Percentiles rank a stretch among this genome's conserved stretches.
Conservation (phyloP, 2,888 invertebrate genomes). For the Hirtodrosophila duncani region DNA sequence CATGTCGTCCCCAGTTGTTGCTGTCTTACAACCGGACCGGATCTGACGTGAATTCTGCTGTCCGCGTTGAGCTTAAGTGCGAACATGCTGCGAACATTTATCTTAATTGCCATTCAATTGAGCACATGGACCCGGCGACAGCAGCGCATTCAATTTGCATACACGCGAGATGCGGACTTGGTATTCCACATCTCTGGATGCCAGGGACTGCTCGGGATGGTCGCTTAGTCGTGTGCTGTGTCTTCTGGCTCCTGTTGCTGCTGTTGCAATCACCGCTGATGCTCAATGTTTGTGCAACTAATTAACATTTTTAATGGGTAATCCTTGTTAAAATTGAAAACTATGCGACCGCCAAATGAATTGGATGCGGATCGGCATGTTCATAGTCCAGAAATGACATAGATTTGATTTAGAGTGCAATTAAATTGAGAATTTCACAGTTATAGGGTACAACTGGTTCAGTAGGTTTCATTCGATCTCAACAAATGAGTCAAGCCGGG, state of each 20-base stretch:
- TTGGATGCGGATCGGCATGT: no score
- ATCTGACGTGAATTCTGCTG: no score
- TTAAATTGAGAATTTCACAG: slow-evolving; percentile 17
- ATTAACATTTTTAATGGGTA: slow-evolving; percentile 69
- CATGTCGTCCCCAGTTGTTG: slow-evolving; percentile 12
- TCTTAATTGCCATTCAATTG: slow-evolving; percentile 69
- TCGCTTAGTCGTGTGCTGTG: neutral
- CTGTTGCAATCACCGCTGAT: slow-evolving; percentile 25
- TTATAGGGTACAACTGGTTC: neutral
- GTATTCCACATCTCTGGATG: no score
- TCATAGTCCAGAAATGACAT: slow-evolving; percentile 22
- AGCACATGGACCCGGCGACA: slow-evolving; percentile 41
- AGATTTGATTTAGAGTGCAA: slow-evolving; percentile 60
- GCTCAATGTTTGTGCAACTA: slow-evolving; percentile 70
- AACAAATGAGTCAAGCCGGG: no score
- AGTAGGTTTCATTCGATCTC: no score
- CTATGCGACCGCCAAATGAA: slow-evolving; percentile 40
- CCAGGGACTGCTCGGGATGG: neutral
- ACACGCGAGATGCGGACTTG: slow-evolving; percentile 59
- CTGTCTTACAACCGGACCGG: neutral
- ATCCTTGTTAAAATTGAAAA: slow-evolving; percentile 53
- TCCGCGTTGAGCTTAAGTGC: slow-evolving; percentile 49
- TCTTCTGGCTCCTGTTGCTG: neutral
- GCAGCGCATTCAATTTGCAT: slow-evolving; percentile 59
- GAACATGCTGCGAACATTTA: slow-evolving; percentile 69